These are phyloP conservation scores for Tiaroga cobitis DNA, from an alignment of 2,797 vertebrate species.

Conservation along the genomic window DNA sequence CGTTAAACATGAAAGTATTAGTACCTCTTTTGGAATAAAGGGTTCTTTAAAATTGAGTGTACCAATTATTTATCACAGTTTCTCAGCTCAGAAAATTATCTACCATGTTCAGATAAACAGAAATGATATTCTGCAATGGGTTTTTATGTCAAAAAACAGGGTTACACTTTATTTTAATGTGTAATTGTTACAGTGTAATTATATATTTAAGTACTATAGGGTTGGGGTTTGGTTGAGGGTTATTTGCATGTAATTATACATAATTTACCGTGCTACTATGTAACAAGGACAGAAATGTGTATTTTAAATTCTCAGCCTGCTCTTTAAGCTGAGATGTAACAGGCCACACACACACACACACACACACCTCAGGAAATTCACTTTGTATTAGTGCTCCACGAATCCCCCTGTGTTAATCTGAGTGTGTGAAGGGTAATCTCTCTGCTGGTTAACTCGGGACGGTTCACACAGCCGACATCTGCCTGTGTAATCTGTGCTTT, in stretches of 20 bases:
- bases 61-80: neutral
- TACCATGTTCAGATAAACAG: neutral
- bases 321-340: neutral
- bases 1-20: neutral
- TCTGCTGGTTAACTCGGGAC: conserved; percentile 39
- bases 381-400: neutral
- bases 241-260: no score
- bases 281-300: neutral
- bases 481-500: conserved; percentile 31
- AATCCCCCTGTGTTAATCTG: conserved; percentile 60
- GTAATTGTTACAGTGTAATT: no score
- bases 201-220: no score
- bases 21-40: neutral
- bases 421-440: conserved; percentile 69
- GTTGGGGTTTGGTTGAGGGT: no score
- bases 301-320: neutral
- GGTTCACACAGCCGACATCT: conserved; percentile 63
- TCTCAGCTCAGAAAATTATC: no score
- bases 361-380: neutral
- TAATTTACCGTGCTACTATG: no score
- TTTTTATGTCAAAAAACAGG: neutral
- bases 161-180: no score
- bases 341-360: neutral
- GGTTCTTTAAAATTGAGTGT: neutral
- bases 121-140: neutral